Base-by-base conservation (phyloP, 2,888 invertebrate genomes). In the Cheilosia urbana region DNA sequence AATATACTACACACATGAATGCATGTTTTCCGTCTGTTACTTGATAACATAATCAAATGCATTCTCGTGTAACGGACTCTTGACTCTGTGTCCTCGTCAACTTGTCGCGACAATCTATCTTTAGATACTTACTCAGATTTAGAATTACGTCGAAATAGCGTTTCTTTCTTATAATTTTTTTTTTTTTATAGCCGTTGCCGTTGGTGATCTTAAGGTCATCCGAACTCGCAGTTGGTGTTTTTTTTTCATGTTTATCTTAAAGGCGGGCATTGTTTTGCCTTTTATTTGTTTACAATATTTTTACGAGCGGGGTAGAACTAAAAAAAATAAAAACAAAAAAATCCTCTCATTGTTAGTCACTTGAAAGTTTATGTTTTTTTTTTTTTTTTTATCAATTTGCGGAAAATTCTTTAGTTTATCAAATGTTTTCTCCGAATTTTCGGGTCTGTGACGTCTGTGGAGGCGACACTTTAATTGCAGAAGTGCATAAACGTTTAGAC, bases 101-200 rank as follows among this genome's bases (percentile, higher is more conserved):
- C 5, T 51, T 76, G 66, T 58, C 76, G 51, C 66, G 42, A 24
- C 66, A 68, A 76, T 60, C 83, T 83, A 83, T 83, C 72, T 83
- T 83, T 83, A 83, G 83, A 68, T 49, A 73, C 60, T 69, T 83
- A 73, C 63, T 83, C 83, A 83, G 78, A 72, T 57, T 68, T 45
- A 15, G 73, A 72, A 57, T 68, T 37, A 17, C 53, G 13, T 13
- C 40, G 51, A 72, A 72, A 79, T 21, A 42, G 13, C 4, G 37
- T 13, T 37, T 11, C 37, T 11, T 37, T 62, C 45, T 13, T 34
- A 37, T 37, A 34, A 9, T n/a, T 24, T 11, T 21, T 21, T 15
- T 40, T 15, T n/a, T 6, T 11, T n/a, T 34, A 24, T 19, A 42
- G 11, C n/a, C 13, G 63, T n/a, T 30, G 11, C n/a, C 13, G 63